Conservation (phyloP, 1,140 invertebrate species). For the Pemphigus obesinymphae region DNA sequence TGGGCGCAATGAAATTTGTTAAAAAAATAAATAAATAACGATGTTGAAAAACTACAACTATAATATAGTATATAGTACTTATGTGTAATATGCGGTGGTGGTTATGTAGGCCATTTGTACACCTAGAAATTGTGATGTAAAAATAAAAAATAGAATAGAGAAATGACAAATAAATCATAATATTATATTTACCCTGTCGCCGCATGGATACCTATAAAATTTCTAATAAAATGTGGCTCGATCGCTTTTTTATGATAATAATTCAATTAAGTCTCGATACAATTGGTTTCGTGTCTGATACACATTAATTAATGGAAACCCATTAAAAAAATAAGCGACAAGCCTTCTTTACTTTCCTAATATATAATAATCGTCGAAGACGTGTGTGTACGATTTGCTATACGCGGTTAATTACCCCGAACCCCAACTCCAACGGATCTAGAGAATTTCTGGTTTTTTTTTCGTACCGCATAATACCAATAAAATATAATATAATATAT, state of each 20-base stretch:
- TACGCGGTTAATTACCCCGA: conserved; percentile 25
- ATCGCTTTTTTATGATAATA: conserved; percentile 19
- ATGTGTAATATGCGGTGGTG: background rate
- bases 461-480: background rate
- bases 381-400: conserved; percentile 15
- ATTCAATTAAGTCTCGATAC: background rate
- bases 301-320: conserved; percentile 16
- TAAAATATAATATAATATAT: background rate
- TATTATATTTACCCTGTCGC: background rate
- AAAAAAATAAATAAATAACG: conserved; percentile 8
- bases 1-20: background rate
- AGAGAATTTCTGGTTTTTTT: conserved; percentile 11
- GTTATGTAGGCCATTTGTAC: conserved; percentile 34
- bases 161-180: conserved; percentile 12
- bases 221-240: background rate
- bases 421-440: background rate
- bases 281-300: background rate
- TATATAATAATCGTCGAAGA: background rate
- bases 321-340: background rate
- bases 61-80: background rate
- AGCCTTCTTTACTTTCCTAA: background rate
- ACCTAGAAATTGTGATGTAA: background rate
- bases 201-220: background rate
- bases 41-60: background rate
- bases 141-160: background rate